These are phyloP conservation scores for Smutsia temminckii DNA, from an alignment of 2,797 vertebrate genomes.

Conservation along the genomic window DNA sequence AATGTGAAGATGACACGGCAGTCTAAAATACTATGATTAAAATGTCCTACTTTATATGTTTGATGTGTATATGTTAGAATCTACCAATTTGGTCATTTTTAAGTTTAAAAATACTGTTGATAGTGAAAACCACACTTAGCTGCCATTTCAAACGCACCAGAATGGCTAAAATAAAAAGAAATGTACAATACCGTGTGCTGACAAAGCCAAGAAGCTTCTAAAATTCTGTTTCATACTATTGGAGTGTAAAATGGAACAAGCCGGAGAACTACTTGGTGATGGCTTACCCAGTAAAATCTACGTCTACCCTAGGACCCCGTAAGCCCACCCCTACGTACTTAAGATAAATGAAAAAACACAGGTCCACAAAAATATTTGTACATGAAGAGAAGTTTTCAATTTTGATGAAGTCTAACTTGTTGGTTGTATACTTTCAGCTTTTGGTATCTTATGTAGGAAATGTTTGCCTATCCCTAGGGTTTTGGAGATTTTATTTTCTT, in stretches of 20 bases:
- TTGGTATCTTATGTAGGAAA: background rate
- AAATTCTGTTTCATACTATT: background rate
- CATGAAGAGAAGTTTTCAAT: background rate
- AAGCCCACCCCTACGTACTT: background rate
- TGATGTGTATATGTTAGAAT: background rate
- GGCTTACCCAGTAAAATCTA: background rate
- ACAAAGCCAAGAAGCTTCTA: background rate
- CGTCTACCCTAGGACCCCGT: background rate
- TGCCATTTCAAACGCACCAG: background rate
- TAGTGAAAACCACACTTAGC: background rate
- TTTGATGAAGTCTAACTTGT: background rate
- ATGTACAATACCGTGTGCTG: background rate
- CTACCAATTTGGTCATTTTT: background rate
- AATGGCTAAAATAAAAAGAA: background rate
- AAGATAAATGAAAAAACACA: conserved; percentile 27
- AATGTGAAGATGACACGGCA: background rate
- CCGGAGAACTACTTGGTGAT: background rate
- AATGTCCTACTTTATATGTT: background rate
- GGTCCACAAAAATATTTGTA: background rate
- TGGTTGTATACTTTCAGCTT: background rate
- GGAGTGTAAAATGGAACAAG: background rate
- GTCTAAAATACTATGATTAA: background rate
- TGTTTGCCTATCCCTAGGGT: background rate
- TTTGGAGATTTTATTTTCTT: conserved; percentile 27
- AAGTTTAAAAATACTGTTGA: background rate